Evolutionary conservation across 2,113 vertebrate genomes (phyloP).

Genomic region (Cynocephalus volans): DNA sequence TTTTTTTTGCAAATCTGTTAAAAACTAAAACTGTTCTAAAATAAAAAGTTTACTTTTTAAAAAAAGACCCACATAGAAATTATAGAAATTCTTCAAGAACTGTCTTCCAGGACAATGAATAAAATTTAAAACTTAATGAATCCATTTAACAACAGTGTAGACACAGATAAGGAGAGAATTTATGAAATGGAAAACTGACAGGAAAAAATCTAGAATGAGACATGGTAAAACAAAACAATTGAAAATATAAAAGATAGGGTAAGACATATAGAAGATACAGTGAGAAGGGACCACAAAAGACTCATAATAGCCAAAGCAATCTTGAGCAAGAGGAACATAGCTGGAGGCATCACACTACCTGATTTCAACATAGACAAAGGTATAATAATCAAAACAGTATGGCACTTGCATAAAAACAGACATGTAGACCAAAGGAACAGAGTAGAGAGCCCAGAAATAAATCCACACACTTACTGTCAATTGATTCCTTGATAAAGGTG

Average conservation of each 20-base stretch:
- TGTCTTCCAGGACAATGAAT: not conserved
- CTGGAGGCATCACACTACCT: not conserved
- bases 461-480: not conserved
- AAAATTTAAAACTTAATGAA: not conserved
- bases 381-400: not conserved
- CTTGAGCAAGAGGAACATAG: not conserved
- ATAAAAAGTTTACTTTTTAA: not conserved
- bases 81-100: not conserved
- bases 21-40: not conserved
- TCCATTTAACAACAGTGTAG: not conserved
- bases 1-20: not conserved
- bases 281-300: not conserved
- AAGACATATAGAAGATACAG: not conserved
- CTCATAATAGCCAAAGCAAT: not conserved
- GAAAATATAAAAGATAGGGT: not conserved
- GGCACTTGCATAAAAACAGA: not conserved
- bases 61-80: not conserved
- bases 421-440: not conserved
- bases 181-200: not conserved
- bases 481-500: not conserved
- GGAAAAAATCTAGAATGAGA: not conserved
- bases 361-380: not conserved
- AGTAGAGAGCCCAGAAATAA: not conserved
- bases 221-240: not conserved
- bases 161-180: conserved; percentile 5